phyloP scores from a whole-genome alignment of 2,113 vertebrate species.

The Macaca mulatta region DNA sequence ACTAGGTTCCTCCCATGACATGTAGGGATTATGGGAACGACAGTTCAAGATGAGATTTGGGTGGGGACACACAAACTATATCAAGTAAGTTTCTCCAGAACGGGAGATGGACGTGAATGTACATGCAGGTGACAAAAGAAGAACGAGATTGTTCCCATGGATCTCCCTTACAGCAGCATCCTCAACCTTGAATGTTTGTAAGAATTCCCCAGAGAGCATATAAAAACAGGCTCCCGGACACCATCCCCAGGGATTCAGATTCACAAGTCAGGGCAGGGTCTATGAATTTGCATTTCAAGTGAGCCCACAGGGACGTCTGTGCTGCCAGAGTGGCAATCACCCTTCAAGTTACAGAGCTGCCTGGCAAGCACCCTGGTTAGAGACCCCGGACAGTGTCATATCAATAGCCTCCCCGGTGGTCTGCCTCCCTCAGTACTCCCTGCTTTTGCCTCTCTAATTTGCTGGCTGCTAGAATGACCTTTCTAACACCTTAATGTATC shows the following conservation, averaged over 20 bases:
- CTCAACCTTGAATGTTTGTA: neutral
- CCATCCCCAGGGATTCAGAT: neutral
- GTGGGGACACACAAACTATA: no score
- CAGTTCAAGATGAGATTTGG: no score
- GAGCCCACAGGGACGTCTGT: neutral
- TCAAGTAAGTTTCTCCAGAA: neutral
- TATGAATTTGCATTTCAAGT: neutral
- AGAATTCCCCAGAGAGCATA: neutral
- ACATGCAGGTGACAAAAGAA: neutral
- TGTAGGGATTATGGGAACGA: no score
- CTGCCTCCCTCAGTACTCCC: neutral
- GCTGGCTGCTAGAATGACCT: neutral
- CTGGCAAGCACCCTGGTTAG: neutral
- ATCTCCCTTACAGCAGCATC: rapidly evolving
- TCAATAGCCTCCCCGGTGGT: rapidly evolving
- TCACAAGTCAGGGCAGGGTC: neutral
- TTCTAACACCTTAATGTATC: neutral
- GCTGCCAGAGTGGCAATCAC: neutral
- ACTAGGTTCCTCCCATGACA: no score
- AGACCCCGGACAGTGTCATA: neutral
- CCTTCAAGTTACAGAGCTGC: neutral
- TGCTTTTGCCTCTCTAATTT: neutral
- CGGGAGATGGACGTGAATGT: no score
- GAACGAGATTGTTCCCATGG: rapidly evolving
- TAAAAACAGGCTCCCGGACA: neutral